A percentile compares a stretch with the other conserved stretches of the same genome.
Evolutionary conservation across 2,113 vertebrate species (phyloP).

Genomic region (Larimichthys polyactis): DNA sequence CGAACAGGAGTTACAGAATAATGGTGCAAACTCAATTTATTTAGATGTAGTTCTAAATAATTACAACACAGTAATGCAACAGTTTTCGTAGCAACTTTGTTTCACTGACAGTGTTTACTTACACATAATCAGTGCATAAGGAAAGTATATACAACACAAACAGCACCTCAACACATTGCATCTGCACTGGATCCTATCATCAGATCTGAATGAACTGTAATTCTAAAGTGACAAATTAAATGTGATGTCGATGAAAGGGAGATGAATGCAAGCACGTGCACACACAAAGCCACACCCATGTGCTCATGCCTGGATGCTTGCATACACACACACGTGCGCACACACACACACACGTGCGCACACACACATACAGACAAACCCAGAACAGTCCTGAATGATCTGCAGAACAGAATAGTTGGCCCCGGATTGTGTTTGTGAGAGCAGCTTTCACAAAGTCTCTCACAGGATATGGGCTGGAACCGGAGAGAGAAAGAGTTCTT

Average conservation of each 20-base stretch:
- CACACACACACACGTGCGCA: constrained; percentile 10
- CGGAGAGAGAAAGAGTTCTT: background rate
- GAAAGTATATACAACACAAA: background rate
- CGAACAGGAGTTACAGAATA: background rate
- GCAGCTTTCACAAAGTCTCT: constrained; percentile 37
- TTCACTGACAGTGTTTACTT: background rate
- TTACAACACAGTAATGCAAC: background rate
- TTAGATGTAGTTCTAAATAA: background rate
- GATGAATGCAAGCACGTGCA: background rate
- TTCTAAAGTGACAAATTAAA: no score
- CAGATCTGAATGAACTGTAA: background rate
- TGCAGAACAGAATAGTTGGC: constrained; percentile 51
- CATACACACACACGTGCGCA: background rate
- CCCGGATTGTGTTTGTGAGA: constrained; percentile 31
- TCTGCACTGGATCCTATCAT: background rate
- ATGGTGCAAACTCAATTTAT: background rate
- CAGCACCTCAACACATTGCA: background rate
- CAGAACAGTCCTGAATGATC: constrained; percentile 18
- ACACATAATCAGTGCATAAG: background rate
- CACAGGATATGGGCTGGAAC: constrained; percentile 42
- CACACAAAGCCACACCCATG: background rate
- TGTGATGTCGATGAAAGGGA: background rate
- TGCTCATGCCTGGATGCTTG: background rate
- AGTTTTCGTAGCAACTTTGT: background rate
- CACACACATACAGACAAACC: background rate